Evolutionary conservation across 2,113 vertebrate genomes (phyloP), one percentile per base, ranked within the genome.

Genomic region (Progne subis): DNA sequence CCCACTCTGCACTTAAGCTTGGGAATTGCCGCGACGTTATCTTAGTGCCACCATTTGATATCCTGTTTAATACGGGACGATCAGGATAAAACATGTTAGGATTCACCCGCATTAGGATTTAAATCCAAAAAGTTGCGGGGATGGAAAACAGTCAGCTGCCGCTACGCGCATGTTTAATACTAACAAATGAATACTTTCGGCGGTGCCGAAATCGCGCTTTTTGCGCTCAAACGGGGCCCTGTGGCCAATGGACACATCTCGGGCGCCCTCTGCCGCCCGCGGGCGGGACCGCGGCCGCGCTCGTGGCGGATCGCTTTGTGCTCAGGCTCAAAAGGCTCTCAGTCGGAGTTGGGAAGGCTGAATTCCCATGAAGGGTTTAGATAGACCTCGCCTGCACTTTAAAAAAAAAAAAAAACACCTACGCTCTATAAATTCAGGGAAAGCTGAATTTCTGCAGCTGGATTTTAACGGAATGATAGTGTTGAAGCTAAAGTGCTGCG

Each of bases 251-350:
- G 95, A 90, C 96, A 91, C 86, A 13, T 88, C 98, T 95, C 90
- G 95, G 91, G 97, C 95, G 95, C 98, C 64, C 90, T 98, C 98
- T 98, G n/a, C 95, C 97, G 98, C 82, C 81, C 12, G 57, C 90
- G 12, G 77, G 56, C 31, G 91, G 96, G 7, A 96, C 70, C 96
- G 86, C 96, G 20, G 65, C 65, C 19, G 24, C n/a, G 49, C 57
- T 37, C 80, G 41, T 26, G 77, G 53, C 37, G 43, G 34, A 28
- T 26, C 41, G 47, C 82, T 50, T 18, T 65, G 82, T 59, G 69
- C 93, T 4, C 53, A 39, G 61, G 11, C 26, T 94, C 49, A 24
- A 65, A 92, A 60, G 57, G 63, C 59, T 70, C 53, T 86, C 76
- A 65, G 81, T 25, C 49, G 72, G 93, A 91, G 63, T 19, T 61